Evolutionary conservation across 1,140 invertebrate species (phyloP), one percentile per base, ranked within the genome.

Genomic region (Drosophila repleta): DNA sequence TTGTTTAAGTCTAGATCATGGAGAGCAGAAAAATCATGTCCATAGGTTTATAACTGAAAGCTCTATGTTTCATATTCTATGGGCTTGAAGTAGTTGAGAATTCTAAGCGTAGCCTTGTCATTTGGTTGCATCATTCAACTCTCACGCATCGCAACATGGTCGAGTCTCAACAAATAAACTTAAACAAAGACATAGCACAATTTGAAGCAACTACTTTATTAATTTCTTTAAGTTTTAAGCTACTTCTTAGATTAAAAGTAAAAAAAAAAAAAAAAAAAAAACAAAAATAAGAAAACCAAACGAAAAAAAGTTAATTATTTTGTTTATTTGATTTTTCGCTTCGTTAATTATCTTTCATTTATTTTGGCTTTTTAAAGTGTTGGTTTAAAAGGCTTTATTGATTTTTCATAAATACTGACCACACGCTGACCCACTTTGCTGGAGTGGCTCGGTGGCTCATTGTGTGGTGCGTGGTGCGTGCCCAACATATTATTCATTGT

Each of bases 331-430:
- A 29, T 60, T 72, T 56, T 72, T 62, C 10, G 37, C 26, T 49
- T 39, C 51, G 4, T 46, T 15, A 13, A 21, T 13, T 13, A 4
- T 20, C 24, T n/a, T 39, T 46, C 17, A 6, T 56, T 63, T 39
- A n/a, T 21, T 52, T 69, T 61, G 35, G 69, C 67, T 76, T 62
- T 67, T 72, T 63, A 41, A 74, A 48, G 41, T 18, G 8, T n/a
- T 26, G 15, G 17, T 51, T 51, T 26, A 15, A 49, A 49, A 26
- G n/a, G 26, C 24, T 32, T 52, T 85, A 85, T 85, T 77, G 83
- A 85, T 85, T 85, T 87, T 66, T 49, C 63, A 63, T 67, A 56
- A 68, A 61, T 49, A 41, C 32, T 66, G 66, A 88, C 83, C 83
- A 61, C 66, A 55, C 48, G 39, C 35, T 75, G 72, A 82, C 83